Conservation (phyloP, 2,797 vertebrate genomes). For the Aratinga solstitialis region DNA sequence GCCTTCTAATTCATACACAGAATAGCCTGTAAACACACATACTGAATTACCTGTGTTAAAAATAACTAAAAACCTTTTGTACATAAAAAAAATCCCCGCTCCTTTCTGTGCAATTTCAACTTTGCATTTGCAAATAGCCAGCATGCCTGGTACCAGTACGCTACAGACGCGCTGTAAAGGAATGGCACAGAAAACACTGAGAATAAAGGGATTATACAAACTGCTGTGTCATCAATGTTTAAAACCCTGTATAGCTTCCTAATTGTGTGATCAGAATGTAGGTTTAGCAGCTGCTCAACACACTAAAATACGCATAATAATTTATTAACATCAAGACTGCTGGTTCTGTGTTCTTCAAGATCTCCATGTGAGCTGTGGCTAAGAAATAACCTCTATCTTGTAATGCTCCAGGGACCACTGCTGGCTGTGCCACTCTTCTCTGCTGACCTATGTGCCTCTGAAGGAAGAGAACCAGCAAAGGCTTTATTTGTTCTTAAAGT, state of each 20-base stretch:
- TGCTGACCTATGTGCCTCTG: background rate
- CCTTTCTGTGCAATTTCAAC: background rate
- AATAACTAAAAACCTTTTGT: background rate
- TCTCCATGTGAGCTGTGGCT: background rate
- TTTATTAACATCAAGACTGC: background rate
- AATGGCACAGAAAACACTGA: background rate
- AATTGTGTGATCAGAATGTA: accelerated
- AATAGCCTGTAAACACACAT: background rate
- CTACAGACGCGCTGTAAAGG: background rate
- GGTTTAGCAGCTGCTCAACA: background rate
- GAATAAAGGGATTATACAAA: background rate
- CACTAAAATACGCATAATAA: background rate
- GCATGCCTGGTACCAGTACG: accelerated
- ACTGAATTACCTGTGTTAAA: background rate
- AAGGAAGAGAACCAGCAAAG: background rate
- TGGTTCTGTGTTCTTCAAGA: background rate
- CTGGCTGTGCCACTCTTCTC: background rate
- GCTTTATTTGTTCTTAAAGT: background rate
- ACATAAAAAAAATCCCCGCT: background rate
- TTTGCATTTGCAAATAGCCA: background rate
- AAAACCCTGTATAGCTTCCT: background rate
- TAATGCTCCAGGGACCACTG: background rate
- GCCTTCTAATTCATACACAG: background rate
- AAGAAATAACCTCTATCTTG: background rate
- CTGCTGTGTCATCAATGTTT: accelerated